Evolutionary conservation across 2,113 vertebrate species (phyloP).

Genomic region (Rhabdornis inornatus): DNA sequence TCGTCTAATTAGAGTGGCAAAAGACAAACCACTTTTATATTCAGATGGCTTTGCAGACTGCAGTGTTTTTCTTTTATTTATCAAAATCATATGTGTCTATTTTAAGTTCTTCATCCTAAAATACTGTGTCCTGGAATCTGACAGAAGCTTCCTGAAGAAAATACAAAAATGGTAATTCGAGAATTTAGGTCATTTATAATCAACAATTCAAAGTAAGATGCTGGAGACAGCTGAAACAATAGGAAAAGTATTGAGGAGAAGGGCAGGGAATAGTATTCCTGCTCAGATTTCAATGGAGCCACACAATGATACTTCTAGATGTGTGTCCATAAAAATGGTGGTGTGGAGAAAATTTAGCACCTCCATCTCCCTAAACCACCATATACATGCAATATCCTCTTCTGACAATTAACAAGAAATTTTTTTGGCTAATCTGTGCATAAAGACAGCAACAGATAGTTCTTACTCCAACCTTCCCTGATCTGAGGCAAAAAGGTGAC

Average conservation of each 20-base stretch:
- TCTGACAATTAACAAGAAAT: background rate
- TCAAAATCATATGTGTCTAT: constrained; percentile 1
- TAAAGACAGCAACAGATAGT: background rate
- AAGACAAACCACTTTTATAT: background rate
- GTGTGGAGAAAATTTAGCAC: background rate
- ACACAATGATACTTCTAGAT: background rate
- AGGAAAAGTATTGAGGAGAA: background rate
- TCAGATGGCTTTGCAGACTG: background rate
- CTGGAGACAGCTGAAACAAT: constrained; percentile 20
- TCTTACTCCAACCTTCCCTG: background rate
- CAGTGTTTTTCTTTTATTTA: background rate
- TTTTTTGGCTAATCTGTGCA: background rate
- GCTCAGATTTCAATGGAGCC: background rate
- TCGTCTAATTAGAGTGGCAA: constrained; percentile 37
- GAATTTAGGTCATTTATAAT: constrained; percentile 28
- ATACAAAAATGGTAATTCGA: background rate
- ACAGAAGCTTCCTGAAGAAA: constrained; percentile 17
- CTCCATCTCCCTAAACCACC: background rate
- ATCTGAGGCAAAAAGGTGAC: background rate
- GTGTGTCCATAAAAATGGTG: background rate
- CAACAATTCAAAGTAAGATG: background rate
- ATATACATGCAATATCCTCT: background rate
- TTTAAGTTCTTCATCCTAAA: constrained; percentile 22
- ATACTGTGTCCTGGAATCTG: background rate
- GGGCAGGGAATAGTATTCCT: background rate